Evolutionary conservation across 2,888 invertebrate species (phyloP).

Genomic region (Phania funesta): DNA sequence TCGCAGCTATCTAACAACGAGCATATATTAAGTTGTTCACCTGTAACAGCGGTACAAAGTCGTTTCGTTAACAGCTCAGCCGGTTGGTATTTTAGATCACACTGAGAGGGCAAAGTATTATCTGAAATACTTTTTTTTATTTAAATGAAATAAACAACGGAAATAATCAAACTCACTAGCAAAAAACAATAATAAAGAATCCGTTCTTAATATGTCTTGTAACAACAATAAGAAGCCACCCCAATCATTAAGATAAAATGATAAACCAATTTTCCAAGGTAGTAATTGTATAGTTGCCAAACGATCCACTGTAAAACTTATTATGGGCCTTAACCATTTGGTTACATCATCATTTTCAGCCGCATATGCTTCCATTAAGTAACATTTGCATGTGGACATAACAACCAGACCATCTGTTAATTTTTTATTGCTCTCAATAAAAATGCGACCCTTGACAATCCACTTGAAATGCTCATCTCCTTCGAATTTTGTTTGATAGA

Average conservation of each 20-base stretch:
- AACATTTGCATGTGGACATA: constrained; percentile 82
- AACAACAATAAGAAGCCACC: constrained; percentile 79
- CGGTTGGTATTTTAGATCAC: constrained; percentile 78
- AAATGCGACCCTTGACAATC: constrained; percentile 81
- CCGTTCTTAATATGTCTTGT: constrained; percentile 82
- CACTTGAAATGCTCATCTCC: constrained; percentile 82
- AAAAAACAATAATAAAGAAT: constrained; percentile 81
- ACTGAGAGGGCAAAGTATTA: constrained; percentile 79
- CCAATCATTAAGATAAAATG: constrained; percentile 80
- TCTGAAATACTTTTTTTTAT: constrained; percentile 72
- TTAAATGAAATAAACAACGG: constrained; percentile 1
- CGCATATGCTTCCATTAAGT: constrained; percentile 81
- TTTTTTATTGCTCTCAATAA: constrained; percentile 78
- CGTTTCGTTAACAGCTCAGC: constrained; percentile 77
- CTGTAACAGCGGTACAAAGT: constrained; percentile 71
- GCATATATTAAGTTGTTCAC: constrained; percentile 79
- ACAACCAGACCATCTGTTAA: constrained; percentile 81
- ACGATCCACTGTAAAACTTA: constrained; percentile 81
- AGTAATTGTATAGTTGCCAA: constrained; percentile 81
- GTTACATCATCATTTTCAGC: constrained; percentile 82
- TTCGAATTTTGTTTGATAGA: constrained; percentile 82
- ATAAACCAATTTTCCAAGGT: constrained; percentile 82
- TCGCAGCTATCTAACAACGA: constrained; percentile 80
- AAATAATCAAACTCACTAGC: constrained; percentile 78
- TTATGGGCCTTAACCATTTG: constrained; percentile 81